These are phyloP conservation scores for Ibidorhyncha struthersii DNA, from an alignment of 2,113 vertebrate species.

Conservation along the genomic window DNA sequence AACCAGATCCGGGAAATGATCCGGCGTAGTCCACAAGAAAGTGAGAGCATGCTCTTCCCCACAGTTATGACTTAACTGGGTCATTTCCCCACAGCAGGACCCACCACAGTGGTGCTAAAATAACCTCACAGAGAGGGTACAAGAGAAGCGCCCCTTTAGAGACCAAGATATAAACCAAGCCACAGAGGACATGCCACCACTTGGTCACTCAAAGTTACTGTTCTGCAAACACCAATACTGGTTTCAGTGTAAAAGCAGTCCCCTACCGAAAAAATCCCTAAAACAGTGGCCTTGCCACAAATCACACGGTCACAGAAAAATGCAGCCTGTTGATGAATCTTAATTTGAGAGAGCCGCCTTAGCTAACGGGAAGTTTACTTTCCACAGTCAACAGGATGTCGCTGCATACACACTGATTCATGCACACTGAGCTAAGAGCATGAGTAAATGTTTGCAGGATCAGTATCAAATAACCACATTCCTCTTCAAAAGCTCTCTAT, in stretches of 20 bases:
- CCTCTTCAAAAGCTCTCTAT: conserved; percentile 32
- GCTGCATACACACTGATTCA: neutral
- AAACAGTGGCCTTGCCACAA: neutral
- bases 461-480: conserved; percentile 28
- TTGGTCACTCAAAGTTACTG: neutral
- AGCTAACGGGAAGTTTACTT: neutral
- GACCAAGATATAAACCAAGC: neutral
- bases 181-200: neutral
- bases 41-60: accelerated
- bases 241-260: neutral
- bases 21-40: neutral
- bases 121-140: neutral
- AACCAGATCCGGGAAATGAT: neutral
- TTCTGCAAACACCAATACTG: neutral
- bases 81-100: neutral
- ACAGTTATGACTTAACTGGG: neutral
- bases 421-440: neutral
- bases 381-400: neutral
- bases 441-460: conserved; percentile 29
- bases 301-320: accelerated
- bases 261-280: neutral
- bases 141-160: neutral
- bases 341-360: neutral
- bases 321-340: neutral
- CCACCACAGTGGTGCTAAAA: neutral